Evolutionary conservation across 2,888 invertebrate genomes (phyloP).

Genomic region (Pristionchus mayeri): DNA sequence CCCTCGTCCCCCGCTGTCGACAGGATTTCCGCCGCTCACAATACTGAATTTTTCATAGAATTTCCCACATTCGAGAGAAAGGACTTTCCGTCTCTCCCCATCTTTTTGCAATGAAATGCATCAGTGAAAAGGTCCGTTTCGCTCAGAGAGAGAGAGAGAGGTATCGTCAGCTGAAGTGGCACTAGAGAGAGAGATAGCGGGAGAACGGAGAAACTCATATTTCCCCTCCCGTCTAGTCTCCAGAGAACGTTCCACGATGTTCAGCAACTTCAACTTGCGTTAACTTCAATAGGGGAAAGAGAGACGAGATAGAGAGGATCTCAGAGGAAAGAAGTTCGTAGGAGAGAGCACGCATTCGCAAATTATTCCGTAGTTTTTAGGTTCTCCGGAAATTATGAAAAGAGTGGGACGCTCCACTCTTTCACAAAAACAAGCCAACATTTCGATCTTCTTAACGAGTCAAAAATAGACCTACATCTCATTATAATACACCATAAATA

Average conservation of each 20-base stretch:
- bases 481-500: too few species aligned
- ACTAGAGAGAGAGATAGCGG: background rate
- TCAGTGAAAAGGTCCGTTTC: too few species aligned
- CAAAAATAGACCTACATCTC: background rate
- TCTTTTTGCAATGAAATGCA: too few species aligned
- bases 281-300: too few species aligned
- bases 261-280: background rate
- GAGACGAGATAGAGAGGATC: background rate
- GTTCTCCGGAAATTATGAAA: conserved; percentile 24
- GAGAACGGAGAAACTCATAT: background rate
- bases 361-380: background rate
- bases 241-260: background rate
- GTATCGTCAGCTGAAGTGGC: background rate
- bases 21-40: background rate
- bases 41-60: background rate
- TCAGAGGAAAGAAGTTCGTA: background rate
- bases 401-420: background rate
- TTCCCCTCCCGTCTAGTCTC: background rate
- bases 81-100: too few species aligned
- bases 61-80: background rate
- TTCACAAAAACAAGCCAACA: background rate
- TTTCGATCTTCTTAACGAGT: background rate
- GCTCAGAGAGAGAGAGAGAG: too few species aligned
- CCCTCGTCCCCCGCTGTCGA: background rate
- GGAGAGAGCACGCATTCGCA: conserved; percentile 4